Base-by-base conservation (phyloP, 2,113 vertebrate species). In the Leucosticte australis region DNA sequence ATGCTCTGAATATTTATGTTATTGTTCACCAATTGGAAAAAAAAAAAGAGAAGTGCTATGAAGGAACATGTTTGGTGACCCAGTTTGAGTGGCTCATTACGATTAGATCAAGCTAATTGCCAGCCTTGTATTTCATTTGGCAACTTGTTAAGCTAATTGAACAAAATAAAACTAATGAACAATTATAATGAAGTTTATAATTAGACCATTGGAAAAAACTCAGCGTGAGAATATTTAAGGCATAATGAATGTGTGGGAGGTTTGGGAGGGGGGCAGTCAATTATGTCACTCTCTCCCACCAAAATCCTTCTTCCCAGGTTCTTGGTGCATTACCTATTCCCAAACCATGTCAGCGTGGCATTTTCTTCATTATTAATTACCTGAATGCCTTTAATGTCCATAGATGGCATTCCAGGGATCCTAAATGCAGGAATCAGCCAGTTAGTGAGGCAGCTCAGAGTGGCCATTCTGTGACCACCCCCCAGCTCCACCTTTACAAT, bases 131-230 rank as follows among this genome's bases (percentile, higher is more conserved):
- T 97, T 97, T 94, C 96, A 96, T 96, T 96, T 97, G 97, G 96
- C 97, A 98, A 98, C 95, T 96, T 98, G 97, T 96, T 97, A 95
- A 96, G 96, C 96, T 98, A 98, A 98, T 94, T 97, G 98, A 97
- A 96, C 94, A 96, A 98, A 97, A 97, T 95, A 97, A 97, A 97
- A 97, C 97, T 97, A 98, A 98, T 97, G 97, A 98, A 97, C 94
- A 97, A 97, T 98, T 97, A 98, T 98, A 97, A 98, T 98, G 96
- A 97, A 97, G 96, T 97, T 98, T 97, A 96, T 98, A 98, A 98
- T 98, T 97, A 98, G 96, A 95, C 94, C 85, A 93, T 88, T 94
- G 92, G 96, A 97, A 97, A 95, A 94, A 94, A 97, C 90, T 94
- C 83, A 64, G 64, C 63, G 46, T 83, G 92, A 96, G 96, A 97